These are phyloP conservation scores for Azorinus chamasolen DNA, from an alignment of 2,888 invertebrate species.

Conservation along the genomic window DNA sequence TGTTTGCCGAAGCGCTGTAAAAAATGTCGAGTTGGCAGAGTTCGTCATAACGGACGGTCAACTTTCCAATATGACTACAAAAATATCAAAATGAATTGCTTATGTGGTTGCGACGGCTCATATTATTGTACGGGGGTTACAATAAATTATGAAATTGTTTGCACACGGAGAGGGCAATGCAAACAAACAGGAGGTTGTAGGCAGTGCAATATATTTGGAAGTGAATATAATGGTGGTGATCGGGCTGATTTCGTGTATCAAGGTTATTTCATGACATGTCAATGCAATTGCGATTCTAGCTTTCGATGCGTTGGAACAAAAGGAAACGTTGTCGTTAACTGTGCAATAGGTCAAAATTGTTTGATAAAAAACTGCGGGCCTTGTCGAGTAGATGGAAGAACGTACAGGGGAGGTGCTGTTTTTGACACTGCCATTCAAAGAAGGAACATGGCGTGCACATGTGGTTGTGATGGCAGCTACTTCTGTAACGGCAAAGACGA, in stretches of 20 bases:
- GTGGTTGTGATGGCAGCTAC: constrained; percentile 62
- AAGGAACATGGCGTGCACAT: constrained; percentile 51
- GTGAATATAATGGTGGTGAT: constrained; percentile 36
- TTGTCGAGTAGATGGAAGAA: constrained; percentile 53
- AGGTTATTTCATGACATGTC: constrained; percentile 56
- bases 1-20: constrained; percentile 51
- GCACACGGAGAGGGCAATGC: constrained; percentile 32
- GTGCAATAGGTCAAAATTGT: constrained; percentile 44
- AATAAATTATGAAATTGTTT: constrained; percentile 33
- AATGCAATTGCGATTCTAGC: constrained; percentile 52
- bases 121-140: constrained; percentile 46
- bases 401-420: constrained; percentile 27
- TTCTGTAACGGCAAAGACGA: constrained; percentile 42
- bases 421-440: constrained; percentile 39
- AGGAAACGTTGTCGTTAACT: constrained; percentile 35
- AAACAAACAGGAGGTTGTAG: constrained; percentile 53
- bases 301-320: constrained; percentile 54
- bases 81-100: constrained; percentile 73
- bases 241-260: constrained; percentile 45
- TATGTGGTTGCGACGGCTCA: constrained; percentile 76
- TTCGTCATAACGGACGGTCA: constrained; percentile 59
- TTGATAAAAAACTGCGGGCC: constrained; percentile 44
- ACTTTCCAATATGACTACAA: constrained; percentile 70
- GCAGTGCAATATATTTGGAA: constrained; percentile 51
- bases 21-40: constrained; percentile 54